phyloP scores from a whole-genome alignment of 30 jellyfish, hydroid and myxozoan genomes.

The Hydra vulgaris region DNA sequence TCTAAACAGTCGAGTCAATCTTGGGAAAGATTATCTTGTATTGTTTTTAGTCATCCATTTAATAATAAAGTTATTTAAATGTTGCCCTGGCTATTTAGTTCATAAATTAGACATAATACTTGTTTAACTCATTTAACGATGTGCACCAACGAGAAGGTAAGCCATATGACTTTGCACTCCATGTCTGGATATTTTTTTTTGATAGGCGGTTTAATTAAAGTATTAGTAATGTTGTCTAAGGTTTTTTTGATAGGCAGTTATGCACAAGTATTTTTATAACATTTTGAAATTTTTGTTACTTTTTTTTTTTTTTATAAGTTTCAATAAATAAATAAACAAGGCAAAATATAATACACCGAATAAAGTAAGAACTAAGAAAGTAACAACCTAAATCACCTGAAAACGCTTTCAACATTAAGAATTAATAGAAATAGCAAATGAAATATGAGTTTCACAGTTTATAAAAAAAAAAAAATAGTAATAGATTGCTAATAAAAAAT shows the following conservation, averaged over 20 bases:
- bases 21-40: too few relatives aligned
- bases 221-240: background rate
- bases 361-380: background rate
- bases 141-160: background rate
- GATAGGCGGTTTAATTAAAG: background rate
- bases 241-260: background rate
- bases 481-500: background rate
- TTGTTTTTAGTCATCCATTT: too few relatives aligned
- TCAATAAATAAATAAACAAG: background rate
- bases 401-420: background rate
- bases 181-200: too few relatives aligned
- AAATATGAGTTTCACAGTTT: background rate
- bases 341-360: background rate
- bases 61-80: too few relatives aligned
- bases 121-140: background rate
- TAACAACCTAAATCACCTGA: background rate
- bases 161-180: background rate
- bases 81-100: too few relatives aligned
- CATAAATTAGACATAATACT: too few relatives aligned
- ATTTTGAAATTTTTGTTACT: too few relatives aligned
- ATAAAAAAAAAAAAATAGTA: background rate
- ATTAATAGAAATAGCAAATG: background rate
- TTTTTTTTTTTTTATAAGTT: too few relatives aligned
- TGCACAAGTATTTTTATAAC: background rate
- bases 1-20: too few relatives aligned